Conservation (phyloP, 2,797 vertebrate species). For the Hydrocynus forskahlii region DNA sequence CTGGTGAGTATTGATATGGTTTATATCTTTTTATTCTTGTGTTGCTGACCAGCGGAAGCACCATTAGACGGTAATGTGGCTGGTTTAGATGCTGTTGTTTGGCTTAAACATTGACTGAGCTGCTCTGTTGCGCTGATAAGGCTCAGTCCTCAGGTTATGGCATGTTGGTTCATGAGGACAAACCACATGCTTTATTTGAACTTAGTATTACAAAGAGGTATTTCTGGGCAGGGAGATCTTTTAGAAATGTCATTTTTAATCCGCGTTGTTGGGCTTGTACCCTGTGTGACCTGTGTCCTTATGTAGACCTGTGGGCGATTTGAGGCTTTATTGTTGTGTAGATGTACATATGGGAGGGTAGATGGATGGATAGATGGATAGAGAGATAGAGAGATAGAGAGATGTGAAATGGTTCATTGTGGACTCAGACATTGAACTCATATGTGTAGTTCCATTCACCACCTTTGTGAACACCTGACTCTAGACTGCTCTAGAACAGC, state of each 20-base stretch:
- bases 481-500: no score
- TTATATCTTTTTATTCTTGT: not conserved
- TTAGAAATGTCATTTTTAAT: not conserved
- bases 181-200: not conserved
- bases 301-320: no score
- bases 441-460: no score
- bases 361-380: no score
- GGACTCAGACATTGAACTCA: no score
- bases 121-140: conserved; percentile 1
- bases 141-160: not conserved
- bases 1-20: not conserved
- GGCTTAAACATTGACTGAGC: conserved; percentile 7
- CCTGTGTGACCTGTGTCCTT: no score
- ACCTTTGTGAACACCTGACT: no score
- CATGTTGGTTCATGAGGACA: not conserved
- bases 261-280: not conserved
- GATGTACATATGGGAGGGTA: no score
- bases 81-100: not conserved
- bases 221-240: not conserved
- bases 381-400: no score
- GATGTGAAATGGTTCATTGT: no score
- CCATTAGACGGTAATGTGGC: not conserved
- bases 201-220: not conserved
- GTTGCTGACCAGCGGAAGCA: not conserved
- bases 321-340: no score